These are phyloP conservation scores for Neoarius graeffei DNA, from an alignment of 2,113 vertebrate genomes.

Conservation along the genomic window DNA sequence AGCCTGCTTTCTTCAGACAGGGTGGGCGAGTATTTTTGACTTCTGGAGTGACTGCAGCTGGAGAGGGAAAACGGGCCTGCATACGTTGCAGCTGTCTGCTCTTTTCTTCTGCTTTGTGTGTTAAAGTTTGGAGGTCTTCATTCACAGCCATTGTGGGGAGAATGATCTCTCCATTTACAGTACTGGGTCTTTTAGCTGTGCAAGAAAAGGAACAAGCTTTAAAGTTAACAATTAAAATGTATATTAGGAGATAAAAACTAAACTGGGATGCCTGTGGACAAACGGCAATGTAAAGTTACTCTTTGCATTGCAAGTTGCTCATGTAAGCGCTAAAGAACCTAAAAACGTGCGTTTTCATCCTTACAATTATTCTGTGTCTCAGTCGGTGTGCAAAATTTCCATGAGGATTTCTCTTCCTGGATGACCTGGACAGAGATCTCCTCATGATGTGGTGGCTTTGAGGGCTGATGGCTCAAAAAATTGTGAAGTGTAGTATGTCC, in stretches of 20 bases:
- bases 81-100: background rate
- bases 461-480: slow-evolving; percentile 78
- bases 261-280: background rate
- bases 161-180: slow-evolving; percentile 45
- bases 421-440: slow-evolving; percentile 76
- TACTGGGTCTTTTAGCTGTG: slow-evolving; percentile 45
- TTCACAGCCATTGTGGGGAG: slow-evolving; percentile 41
- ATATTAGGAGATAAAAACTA: background rate
- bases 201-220: background rate
- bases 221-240: background rate
- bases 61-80: slow-evolving; percentile 29
- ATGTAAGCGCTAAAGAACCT: background rate
- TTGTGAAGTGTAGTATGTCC: slow-evolving; percentile 80
- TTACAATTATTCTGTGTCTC: slow-evolving; percentile 81
- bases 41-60: slow-evolving; percentile 56
- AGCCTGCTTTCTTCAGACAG: slow-evolving; percentile 67
- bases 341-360: background rate
- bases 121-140: slow-evolving; percentile 36
- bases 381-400: slow-evolving; percentile 69
- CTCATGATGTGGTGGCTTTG: slow-evolving; percentile 80
- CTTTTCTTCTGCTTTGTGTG: slow-evolving; percentile 35
- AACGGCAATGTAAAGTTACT: background rate
- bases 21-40: slow-evolving; percentile 52
- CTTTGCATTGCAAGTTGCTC: background rate
- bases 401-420: slow-evolving; percentile 78